Evolutionary conservation across 2,888 invertebrate genomes (phyloP).

Genomic region (Pachydiplax longipennis): DNA sequence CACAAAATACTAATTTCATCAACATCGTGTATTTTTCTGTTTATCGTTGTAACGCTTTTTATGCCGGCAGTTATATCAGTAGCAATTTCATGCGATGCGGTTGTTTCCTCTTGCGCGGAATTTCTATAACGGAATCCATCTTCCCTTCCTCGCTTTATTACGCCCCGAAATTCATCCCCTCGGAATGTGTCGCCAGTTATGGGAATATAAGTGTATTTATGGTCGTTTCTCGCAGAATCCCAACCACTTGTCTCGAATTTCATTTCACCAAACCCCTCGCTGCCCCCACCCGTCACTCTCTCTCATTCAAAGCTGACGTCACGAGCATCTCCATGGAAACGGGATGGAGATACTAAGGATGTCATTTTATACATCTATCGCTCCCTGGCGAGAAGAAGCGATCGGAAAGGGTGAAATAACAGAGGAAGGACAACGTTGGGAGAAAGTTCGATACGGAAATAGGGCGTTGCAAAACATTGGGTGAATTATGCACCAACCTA

Average conservation of each 20-base stretch:
- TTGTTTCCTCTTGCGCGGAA: not conserved
- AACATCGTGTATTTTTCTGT: not conserved
- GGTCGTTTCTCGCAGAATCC: not conserved
- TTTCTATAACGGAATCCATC: not conserved
- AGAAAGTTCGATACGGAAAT: not conserved
- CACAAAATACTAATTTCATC: not conserved
- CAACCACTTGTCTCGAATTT: constrained; percentile 1
- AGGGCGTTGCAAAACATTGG: no score
- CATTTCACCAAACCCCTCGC: not conserved
- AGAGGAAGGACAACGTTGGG: not conserved
- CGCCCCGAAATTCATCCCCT: not conserved
- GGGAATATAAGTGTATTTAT: not conserved
- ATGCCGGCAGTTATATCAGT: not conserved
- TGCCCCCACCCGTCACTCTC: not conserved
- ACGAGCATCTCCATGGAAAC: not conserved
- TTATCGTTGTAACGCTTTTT: not conserved
- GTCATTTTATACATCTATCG: not conserved
- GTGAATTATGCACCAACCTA: no score
- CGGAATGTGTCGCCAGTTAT: not conserved
- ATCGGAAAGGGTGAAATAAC: not conserved
- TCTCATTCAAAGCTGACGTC: not conserved
- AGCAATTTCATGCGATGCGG: not conserved
- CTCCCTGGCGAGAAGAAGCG: not conserved
- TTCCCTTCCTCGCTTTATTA: not conserved
- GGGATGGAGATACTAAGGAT: not conserved